These are phyloP conservation scores for Catajapyx aquilonaris DNA, from an alignment of 1,140 invertebrate genomes.

Conservation along the genomic window DNA sequence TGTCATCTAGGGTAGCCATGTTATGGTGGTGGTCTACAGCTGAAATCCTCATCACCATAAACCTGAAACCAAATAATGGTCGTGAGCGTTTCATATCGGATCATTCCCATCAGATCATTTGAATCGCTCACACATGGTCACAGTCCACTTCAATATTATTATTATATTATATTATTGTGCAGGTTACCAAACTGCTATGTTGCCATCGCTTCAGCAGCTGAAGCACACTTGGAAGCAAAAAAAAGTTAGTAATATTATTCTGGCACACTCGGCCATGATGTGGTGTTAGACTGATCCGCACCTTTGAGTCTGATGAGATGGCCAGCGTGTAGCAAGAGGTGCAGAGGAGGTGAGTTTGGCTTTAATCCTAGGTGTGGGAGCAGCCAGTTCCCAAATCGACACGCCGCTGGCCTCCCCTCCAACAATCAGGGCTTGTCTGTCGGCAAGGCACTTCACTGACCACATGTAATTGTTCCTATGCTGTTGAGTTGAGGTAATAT, in stretches of 20 bases:
- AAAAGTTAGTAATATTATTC: background rate
- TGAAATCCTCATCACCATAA: no score
- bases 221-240: constrained; percentile 43
- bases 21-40: no score
- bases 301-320: constrained; percentile 75
- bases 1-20: no score
- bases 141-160: no score
- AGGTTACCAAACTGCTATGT: constrained; percentile 94
- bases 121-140: no score
- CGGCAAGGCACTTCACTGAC: constrained; percentile 76
- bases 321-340: constrained; percentile 71
- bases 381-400: constrained; percentile 74
- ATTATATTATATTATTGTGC: constrained; percentile 65
- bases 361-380: constrained; percentile 27
- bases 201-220: constrained; percentile 91
- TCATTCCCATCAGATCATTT: no score
- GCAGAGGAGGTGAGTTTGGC: constrained; percentile 39
- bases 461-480: constrained; percentile 78
- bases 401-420: constrained; percentile 78
- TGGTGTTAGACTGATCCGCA: no score
- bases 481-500: no score
- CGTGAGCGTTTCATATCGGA: no score
- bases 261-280: no score
- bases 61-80: no score
- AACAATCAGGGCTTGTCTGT: constrained; percentile 72